A percentile compares a stretch with the other conserved stretches of the same genome.
These are phyloP conservation scores for Sardinella longiceps DNA, from an alignment of 2,797 vertebrate genomes.

Conservation along the genomic window DNA sequence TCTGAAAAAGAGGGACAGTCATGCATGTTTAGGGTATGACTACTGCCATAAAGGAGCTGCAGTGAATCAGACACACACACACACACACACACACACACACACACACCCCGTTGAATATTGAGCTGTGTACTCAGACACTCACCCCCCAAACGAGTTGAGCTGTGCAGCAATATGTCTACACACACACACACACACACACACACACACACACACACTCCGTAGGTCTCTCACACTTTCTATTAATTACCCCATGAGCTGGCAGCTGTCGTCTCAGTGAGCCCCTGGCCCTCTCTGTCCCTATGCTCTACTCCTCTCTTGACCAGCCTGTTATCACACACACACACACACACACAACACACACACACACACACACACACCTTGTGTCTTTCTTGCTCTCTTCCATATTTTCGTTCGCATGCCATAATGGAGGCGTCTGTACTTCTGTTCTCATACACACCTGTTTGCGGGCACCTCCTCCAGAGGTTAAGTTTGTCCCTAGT, in stretches of 20 bases:
- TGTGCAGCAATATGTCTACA: background rate
- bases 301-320: slow-evolving; percentile 14
- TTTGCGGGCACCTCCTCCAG: background rate
- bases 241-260: slow-evolving; percentile 64
- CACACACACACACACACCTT: background rate
- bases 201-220: slow-evolving; percentile 32
- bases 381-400: background rate
- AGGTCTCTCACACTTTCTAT: slow-evolving; percentile 58
- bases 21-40: slow-evolving; percentile 9
- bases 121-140: background rate
- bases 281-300: slow-evolving; percentile 43
- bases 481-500: background rate
- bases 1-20: slow-evolving; percentile 27
- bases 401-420: background rate
- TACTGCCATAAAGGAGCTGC: too few species aligned
- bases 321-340: background rate
- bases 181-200: slow-evolving; percentile 5
- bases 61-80: background rate
- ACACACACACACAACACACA: slow-evolving; percentile 4
- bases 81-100: background rate
- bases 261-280: slow-evolving; percentile 60
- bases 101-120: background rate
- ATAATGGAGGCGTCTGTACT: background rate
- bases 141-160: background rate
- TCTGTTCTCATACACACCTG: background rate